Percentiles rank a stretch among this genome's conserved stretches.
phyloP scores from a whole-genome alignment of 2,888 invertebrate species.

The Holacanthella duospinosa region DNA sequence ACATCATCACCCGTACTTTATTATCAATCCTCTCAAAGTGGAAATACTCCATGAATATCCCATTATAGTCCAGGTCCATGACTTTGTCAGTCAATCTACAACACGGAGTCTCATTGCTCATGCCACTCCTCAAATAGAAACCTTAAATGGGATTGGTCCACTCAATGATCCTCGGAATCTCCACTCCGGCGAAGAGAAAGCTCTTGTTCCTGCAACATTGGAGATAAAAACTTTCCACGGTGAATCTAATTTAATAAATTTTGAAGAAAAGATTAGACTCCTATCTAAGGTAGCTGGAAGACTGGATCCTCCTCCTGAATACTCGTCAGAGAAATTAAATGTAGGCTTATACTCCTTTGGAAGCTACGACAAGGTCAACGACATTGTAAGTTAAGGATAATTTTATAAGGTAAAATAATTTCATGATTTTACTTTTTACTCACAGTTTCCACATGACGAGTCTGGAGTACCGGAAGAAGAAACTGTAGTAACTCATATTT shows the following conservation, averaged over 20 bases:
- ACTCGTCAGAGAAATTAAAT: background rate
- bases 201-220: background rate
- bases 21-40: background rate
- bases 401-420: background rate
- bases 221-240: background rate
- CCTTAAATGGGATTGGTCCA: background rate
- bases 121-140: background rate
- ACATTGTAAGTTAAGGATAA: background rate
- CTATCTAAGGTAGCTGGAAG: background rate
- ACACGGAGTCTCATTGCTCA: background rate
- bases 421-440: background rate
- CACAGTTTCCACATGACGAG: background rate
- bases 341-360: background rate
- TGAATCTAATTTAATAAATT: background rate
- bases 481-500: background rate
- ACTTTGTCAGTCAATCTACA: background rate
- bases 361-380: background rate
- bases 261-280: background rate
- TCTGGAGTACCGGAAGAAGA: background rate
- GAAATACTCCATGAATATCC: background rate
- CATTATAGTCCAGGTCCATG: background rate
- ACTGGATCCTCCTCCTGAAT: background rate
- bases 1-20: background rate
- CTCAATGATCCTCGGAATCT: background rate
- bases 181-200: background rate